Evolutionary conservation across 2,888 invertebrate species (phyloP).

Genomic region (Harmothoe impar): DNA sequence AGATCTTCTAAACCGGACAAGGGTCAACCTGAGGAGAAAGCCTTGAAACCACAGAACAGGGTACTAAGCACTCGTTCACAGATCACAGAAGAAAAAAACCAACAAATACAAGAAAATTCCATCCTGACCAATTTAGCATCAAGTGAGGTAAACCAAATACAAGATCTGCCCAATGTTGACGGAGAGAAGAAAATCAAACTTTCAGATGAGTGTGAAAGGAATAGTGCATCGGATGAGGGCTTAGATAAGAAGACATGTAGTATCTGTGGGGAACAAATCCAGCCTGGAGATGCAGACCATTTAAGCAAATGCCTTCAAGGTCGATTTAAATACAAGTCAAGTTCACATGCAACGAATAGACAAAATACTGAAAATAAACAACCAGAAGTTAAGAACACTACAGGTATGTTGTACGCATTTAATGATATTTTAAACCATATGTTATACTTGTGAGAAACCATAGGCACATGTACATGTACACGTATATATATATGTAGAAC

Average conservation of each 20-base stretch:
- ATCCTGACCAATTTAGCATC: neutral
- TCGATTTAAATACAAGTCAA: neutral
- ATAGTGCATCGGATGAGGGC: neutral
- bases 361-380: neutral
- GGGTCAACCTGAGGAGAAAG: neutral
- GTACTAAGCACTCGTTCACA: neutral
- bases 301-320: neutral
- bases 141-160: neutral
- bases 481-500: no score
- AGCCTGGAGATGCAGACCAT: neutral
- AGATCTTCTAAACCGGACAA: neutral
- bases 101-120: neutral
- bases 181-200: no score
- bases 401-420: no score
- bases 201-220: no score
- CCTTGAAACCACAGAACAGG: neutral
- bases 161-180: neutral
- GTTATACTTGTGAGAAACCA: no score
- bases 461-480: no score
- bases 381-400: no score
- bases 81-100: neutral
- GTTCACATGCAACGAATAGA: neutral
- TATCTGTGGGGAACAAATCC: neutral
- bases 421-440: no score
- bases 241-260: neutral